Conservation (phyloP, 2,113 vertebrate species). For the Tiliqua scincoides region DNA sequence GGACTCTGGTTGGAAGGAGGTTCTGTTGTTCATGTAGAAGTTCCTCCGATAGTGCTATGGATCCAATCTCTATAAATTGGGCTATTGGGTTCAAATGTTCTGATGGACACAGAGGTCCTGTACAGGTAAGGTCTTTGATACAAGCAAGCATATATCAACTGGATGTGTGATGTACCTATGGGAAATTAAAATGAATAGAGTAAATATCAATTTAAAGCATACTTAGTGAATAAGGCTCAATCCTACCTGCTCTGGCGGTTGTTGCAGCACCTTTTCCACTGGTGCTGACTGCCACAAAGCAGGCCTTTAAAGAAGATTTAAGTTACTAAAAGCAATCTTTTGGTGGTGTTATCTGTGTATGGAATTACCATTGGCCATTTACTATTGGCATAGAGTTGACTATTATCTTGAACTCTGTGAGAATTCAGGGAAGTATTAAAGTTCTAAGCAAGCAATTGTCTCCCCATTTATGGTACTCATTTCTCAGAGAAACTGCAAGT, state of each 20-base stretch:
- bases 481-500: background rate
- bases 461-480: constrained; percentile 8
- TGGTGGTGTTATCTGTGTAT: background rate
- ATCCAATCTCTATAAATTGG: background rate
- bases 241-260: no score
- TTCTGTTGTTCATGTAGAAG: no score
- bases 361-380: background rate
- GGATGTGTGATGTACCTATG: no score
- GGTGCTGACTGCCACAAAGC: no score
- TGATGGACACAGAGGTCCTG: background rate
- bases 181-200: background rate
- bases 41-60: background rate
- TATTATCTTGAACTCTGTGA: background rate
- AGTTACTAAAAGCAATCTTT: constrained; percentile 38
- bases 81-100: background rate
- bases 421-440: background rate
- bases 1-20: background rate
- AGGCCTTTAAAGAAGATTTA: constrained; percentile 42
- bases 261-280: no score
- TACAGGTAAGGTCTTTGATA: background rate
- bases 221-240: background rate
- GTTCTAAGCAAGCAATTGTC: background rate
- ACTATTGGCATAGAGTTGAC: background rate
- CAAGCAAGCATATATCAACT: background rate
- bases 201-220: background rate